A percentile compares a stretch with the other conserved stretches of the same genome.
phyloP scores from a whole-genome alignment of 2,797 vertebrate genomes.

The Limosa lapponica region DNA sequence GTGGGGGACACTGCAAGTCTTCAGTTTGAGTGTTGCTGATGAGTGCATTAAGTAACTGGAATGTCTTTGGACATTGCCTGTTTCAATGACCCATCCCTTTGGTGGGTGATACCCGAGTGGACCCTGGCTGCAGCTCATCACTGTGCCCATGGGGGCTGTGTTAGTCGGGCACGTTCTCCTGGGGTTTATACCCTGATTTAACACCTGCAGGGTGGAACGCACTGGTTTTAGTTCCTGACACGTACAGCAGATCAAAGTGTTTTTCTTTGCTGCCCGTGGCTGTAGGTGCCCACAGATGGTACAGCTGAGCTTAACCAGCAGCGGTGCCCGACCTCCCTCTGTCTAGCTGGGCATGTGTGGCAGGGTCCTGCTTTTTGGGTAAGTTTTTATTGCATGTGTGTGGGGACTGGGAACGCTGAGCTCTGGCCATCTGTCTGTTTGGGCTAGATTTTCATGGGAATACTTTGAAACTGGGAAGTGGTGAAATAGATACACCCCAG shows the following conservation, averaged over 20 bases:
- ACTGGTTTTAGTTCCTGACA: neutral
- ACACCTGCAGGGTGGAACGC: neutral
- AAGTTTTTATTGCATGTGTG: rapidly evolving
- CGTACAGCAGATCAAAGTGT: neutral
- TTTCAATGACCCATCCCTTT: neutral
- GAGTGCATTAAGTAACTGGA: neutral
- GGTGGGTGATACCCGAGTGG: rapidly evolving
- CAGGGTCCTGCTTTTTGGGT: neutral
- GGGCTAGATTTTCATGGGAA: neutral
- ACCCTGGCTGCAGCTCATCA: neutral
- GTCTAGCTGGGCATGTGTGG: rapidly evolving
- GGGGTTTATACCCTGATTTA: neutral
- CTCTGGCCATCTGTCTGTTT: neutral
- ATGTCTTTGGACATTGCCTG: neutral
- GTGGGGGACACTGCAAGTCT: neutral
- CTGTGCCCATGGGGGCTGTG: rapidly evolving
- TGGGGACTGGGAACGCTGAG: neutral
- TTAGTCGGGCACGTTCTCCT: neutral
- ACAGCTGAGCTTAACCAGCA: neutral
- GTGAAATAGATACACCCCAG: neutral
- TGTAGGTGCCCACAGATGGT: rapidly evolving
- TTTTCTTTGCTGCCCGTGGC: neutral
- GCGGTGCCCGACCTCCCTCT: neutral
- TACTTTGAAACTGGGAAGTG: neutral
- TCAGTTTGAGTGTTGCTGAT: neutral